These are phyloP conservation scores for Dipodomys ordii DNA, from an alignment of 2,113 vertebrate genomes.

Conservation along the genomic window DNA sequence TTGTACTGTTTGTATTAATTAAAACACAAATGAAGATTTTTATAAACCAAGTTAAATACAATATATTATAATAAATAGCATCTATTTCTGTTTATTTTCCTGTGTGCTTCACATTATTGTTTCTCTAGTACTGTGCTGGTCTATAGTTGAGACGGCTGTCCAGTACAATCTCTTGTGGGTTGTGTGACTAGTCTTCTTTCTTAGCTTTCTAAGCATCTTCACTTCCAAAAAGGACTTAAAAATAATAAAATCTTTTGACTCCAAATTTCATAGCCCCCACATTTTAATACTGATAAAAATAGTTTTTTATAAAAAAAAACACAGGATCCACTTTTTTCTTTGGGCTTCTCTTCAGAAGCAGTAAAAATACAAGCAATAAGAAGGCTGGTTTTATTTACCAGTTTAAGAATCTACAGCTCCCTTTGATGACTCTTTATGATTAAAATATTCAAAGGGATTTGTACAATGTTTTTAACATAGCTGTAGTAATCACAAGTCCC, in stretches of 20 bases:
- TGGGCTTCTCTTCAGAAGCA: neutral
- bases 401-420: slow-evolving; percentile 31
- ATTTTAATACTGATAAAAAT: neutral
- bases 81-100: neutral
- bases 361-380: neutral
- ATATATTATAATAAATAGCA: neutral
- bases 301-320: neutral
- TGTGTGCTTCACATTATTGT: neutral
- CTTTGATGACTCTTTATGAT: slow-evolving; percentile 36
- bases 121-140: neutral
- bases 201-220: neutral
- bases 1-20: neutral
- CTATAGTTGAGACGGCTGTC: neutral
- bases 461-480: neutral
- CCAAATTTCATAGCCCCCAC: neutral
- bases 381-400: slow-evolving; percentile 42
- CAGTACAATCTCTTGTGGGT: neutral
- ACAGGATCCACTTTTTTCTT: neutral
- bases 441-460: slow-evolving; percentile 20
- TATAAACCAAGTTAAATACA: slow-evolving; percentile 7
- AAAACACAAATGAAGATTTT: neutral
- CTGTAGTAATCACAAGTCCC: neutral
- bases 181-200: neutral
- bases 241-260: neutral
- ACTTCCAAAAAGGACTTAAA: neutral